These are phyloP conservation scores for Deilephila elpenor DNA, from an alignment of 2,888 invertebrate genomes.

Conservation along the genomic window DNA sequence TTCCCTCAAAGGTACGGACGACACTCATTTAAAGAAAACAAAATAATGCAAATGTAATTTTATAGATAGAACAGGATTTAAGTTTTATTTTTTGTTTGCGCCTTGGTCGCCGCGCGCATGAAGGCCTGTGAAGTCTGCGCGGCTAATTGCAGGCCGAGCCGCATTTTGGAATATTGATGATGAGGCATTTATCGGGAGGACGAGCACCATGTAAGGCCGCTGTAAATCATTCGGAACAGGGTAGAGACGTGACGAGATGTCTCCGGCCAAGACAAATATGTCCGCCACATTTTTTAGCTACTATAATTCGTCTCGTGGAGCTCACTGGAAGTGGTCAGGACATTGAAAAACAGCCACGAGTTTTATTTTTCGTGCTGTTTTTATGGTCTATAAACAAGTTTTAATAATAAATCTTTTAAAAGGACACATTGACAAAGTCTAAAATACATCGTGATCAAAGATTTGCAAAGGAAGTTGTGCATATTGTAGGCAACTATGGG, in stretches of 20 bases:
- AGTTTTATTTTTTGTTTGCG: constrained; percentile 71
- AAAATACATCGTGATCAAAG: background rate
- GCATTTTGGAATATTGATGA: constrained; percentile 85
- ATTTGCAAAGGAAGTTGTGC: background rate
- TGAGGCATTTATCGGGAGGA: constrained; percentile 83
- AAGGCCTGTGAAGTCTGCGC: constrained; percentile 80
- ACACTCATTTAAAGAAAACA: constrained; percentile 47
- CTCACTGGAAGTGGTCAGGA: constrained; percentile 60
- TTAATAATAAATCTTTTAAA: background rate
- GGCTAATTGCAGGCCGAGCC: constrained; percentile 81
- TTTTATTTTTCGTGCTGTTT: constrained; percentile 46
- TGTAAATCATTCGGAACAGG: constrained; percentile 81
- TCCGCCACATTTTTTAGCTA: constrained; percentile 74
- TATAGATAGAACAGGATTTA: constrained; percentile 80
- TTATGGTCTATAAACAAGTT: background rate
- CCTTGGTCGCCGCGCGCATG: constrained; percentile 69
- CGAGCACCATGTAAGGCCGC: constrained; percentile 79
- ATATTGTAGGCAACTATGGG: background rate
- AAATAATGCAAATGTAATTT: constrained; percentile 62
- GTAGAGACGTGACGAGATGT: constrained; percentile 81
- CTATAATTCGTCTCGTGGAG: constrained; percentile 71
- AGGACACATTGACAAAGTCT: background rate
- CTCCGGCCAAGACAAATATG: constrained; percentile 78
- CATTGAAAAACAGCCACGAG: constrained; percentile 54
- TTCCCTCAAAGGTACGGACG: constrained; percentile 40